phyloP scores from a whole-genome alignment of 2,113 vertebrate genomes.

The Aplodontia rufa region DNA sequence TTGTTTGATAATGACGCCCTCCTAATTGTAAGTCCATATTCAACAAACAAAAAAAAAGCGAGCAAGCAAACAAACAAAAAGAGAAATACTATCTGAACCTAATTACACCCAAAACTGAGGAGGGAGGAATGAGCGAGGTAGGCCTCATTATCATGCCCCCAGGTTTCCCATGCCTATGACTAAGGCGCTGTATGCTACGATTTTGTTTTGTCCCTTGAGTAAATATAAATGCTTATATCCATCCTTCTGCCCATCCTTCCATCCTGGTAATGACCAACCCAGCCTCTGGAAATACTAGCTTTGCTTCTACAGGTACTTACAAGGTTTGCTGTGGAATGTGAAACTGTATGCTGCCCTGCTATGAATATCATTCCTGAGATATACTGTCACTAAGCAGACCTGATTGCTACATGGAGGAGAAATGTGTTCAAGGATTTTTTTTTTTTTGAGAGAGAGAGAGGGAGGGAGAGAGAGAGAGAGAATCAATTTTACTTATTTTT shows the following conservation, averaged over 20 bases:
- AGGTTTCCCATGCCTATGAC: neutral
- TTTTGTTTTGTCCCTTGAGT: neutral
- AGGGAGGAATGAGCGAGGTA: neutral
- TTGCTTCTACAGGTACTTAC: neutral
- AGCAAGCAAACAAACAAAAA: too few relatives aligned
- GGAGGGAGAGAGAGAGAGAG: too few relatives aligned
- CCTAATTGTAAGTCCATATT: too few relatives aligned
- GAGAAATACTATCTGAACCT: too few relatives aligned
- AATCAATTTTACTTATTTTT: too few relatives aligned
- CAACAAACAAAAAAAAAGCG: too few relatives aligned
- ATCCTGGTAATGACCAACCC: neutral
- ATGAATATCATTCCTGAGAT: neutral
- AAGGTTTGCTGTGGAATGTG: neutral
- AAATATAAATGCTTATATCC: neutral
- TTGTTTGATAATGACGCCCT: too few relatives aligned
- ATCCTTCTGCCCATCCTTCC: neutral
- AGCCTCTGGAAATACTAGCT: neutral
- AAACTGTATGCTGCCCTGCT: neutral
- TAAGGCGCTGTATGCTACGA: neutral
- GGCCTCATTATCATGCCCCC: neutral
- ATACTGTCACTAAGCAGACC: neutral
- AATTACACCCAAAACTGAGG: neutral
- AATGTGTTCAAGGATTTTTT: neutral
- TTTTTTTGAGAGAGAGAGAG: too few relatives aligned
- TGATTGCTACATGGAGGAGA: slow-evolving; percentile 9